Evolutionary conservation across 2,113 vertebrate species (phyloP), one percentile per base, ranked within the genome.

Genomic region (Rhinichthys klamathensis): DNA sequence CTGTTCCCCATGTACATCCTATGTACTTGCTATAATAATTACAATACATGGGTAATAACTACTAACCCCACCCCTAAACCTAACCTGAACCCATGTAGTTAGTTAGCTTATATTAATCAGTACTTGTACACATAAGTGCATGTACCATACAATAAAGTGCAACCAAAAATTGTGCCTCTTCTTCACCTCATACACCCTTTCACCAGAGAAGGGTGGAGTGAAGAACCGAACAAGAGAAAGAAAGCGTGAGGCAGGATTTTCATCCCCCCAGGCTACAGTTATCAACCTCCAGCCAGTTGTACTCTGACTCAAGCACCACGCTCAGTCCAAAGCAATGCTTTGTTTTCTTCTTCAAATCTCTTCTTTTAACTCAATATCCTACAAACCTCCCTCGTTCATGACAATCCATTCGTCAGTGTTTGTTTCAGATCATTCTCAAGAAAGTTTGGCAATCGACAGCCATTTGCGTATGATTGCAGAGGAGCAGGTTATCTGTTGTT

Each of bases 401-500:
- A 27, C 11, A 4, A 30, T 23, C 38, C 60, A 51, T 65, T 51
- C 2, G 11, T 61, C 74, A 30, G 58, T 61, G 77, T 51, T 32
- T 35, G 63, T 35, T 81, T 69, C 44, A 8, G 41, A 69, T 16
- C 44, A 13, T 9, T 15, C 46, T 23, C 5, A 30, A 7, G 61
- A 27, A 81, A 8, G 44, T 67, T 51, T 30, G 16, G 32, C 76
- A 79, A 79, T 56, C 38, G 12, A 5, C 54, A 21, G 54, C 18
- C 54, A 56, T 41, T 63, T 6, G 44, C 16, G 2, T 54, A 65
- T 1, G 3, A 41, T 92, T 92, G 92, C 89, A 88, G 93, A 90
- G 86, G 93, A 93, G 93, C 94, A 91, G 92, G 93, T 94, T 94
- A 89, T 92, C 92, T 91, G 91, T 94, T 92, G 91, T 93, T 93